Base-by-base conservation (phyloP, 2,113 vertebrate species). In the Neodontobutis hainanensis region DNA sequence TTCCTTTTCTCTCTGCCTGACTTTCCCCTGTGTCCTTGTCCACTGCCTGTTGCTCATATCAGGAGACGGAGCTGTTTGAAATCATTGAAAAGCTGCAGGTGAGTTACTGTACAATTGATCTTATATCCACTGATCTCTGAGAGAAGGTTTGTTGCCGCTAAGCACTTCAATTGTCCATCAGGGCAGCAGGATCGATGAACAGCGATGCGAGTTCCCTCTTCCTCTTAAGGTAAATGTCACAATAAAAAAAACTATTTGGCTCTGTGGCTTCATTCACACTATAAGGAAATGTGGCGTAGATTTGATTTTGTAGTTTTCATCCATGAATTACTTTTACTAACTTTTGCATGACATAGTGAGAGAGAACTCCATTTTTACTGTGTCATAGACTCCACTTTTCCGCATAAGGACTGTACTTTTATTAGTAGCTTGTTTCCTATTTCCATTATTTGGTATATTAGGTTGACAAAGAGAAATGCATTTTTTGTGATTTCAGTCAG, bases 11-110 rank as follows among this genome's bases (percentile, higher is more conserved):
- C 40, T 65, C 49, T 4, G 3, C 71, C 42, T 59, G 15, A 16
- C 2, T 35, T 11, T 50, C 52, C 62, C n/a, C 36, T 32, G 6
- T 71, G 43, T 16, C 10, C 9, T 3, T 45, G 1, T 16, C 64
- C 14, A 57, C 53, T 55, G 61, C 60, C 65, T 55, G 68, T 68
- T 34, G 58, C 65, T 78, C 6, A 4, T 46, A 50, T 60, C 91
- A 96, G 95, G 90, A 93, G 70, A 91, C 87, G 0, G 95, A 96
- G 85, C 90, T 96, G 81, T 96, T 96, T 93, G 95, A 95, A 87
- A 95, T 96, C 85, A 96, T 96, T 90, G 92, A 93, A 83, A 92
- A 92, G 78, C 88, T 94, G 70, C 92, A 94, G 90, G 92, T 94
- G 88, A 88, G 76, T 67, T 63, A 47, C 59, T 36, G 40, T 11